Conservation (phyloP, 30 jellyfish, hydroid and myxozoan genomes). For the Clytia hemisphaerica region DNA sequence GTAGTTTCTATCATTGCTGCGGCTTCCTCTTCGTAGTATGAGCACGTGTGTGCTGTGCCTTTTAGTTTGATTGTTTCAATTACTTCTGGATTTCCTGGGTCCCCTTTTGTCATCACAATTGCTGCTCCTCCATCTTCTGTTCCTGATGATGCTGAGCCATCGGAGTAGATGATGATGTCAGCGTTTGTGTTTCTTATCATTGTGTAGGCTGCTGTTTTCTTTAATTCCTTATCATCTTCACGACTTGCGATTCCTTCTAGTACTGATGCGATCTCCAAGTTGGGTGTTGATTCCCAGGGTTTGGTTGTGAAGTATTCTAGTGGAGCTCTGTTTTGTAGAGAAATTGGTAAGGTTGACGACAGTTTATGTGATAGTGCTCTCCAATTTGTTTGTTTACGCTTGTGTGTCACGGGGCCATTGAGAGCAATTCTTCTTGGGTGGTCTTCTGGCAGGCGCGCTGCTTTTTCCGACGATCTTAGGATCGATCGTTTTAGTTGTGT, state of each 20-base stretch:
- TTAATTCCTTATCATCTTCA: not conserved
- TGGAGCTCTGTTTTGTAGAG: constrained; percentile 1
- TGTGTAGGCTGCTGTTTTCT: not conserved
- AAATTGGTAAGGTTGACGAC: not conserved
- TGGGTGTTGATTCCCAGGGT: constrained; percentile 18
- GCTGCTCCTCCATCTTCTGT: constrained; percentile 26
- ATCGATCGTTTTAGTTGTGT: not conserved
- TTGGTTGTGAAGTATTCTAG: not conserved
- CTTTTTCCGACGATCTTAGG: constrained; percentile 3
- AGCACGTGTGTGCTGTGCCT: constrained; percentile 12
- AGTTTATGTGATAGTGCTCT: no score
- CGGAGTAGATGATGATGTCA: constrained; percentile 16
- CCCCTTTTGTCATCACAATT: constrained; percentile 19
- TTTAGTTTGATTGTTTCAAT: constrained; percentile 3
- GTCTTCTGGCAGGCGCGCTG: constrained; percentile 8
- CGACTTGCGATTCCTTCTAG: no score
- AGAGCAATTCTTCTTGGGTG: not conserved
- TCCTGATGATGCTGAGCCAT: constrained; percentile 33
- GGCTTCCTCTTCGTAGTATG: constrained; percentile 16
- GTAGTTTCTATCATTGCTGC: constrained; percentile 10
- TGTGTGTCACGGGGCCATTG: not conserved
- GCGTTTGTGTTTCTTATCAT: not conserved
- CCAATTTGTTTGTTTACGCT: constrained; percentile 9
- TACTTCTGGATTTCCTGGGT: constrained; percentile 20
- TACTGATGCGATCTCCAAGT: no score